Evolutionary conservation across 2,113 vertebrate genomes (phyloP).

Genomic region (Patagioenas fasciata): DNA sequence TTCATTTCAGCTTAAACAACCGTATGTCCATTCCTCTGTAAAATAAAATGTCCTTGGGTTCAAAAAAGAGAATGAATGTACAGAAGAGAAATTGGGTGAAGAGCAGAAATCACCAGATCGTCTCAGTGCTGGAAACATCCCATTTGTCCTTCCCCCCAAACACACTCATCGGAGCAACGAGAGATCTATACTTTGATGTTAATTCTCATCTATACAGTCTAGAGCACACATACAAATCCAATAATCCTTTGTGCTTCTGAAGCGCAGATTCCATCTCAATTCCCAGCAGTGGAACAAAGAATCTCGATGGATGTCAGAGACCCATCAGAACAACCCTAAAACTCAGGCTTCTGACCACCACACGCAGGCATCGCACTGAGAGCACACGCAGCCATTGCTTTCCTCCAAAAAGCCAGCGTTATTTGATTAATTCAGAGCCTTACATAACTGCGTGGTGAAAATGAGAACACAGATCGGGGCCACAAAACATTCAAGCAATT

Average conservation of each 20-base stretch:
- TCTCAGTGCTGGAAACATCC: not conserved
- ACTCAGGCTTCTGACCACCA: slow-evolving; percentile 19
- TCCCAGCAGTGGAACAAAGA: slow-evolving; percentile 20
- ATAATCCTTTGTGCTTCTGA: slow-evolving; percentile 13
- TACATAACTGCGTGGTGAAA: slow-evolving; percentile 57
- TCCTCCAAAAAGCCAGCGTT: slow-evolving; percentile 8
- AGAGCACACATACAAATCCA: not conserved
- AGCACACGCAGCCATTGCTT: slow-evolving; percentile 43
- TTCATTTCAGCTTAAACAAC: not conserved
- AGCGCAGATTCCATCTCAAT: slow-evolving; percentile 27
- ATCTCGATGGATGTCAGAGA: not conserved
- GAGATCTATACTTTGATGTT: not conserved
- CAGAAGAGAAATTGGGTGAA: not conserved
- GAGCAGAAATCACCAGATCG: not conserved
- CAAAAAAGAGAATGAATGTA: not conserved
- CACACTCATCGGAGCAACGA: not conserved
- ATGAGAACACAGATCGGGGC: slow-evolving; percentile 43
- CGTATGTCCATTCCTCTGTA: not conserved
- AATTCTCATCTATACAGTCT: slow-evolving; percentile 7
- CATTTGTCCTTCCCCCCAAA: not conserved
- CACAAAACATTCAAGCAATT: slow-evolving; percentile 49
- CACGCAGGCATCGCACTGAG: not conserved
- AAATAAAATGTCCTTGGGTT: not conserved
- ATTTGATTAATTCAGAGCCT: slow-evolving; percentile 46
- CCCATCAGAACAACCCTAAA: not conserved